phyloP scores from a whole-genome alignment of 2,113 vertebrate species.

The Chinchilla lanigera region DNA sequence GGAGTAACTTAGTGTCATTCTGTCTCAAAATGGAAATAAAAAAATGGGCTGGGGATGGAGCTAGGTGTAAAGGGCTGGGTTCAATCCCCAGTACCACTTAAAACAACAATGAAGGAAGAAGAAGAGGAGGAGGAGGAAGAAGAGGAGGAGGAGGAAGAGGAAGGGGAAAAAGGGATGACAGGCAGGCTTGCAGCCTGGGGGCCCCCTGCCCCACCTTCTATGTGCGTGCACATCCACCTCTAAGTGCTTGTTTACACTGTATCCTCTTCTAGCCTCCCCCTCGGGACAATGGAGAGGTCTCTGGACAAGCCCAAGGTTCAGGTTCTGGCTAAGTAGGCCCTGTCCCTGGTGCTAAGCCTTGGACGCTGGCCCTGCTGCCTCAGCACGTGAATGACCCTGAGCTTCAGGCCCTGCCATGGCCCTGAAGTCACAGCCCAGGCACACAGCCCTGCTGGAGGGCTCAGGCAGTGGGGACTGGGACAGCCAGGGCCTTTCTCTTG shows the following conservation, averaged over 20 bases:
- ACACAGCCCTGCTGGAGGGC: fast-evolving
- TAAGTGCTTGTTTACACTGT: neutral
- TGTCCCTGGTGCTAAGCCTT: neutral
- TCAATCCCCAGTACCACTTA: neutral
- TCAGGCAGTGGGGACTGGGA: neutral
- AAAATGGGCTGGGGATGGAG: neutral
- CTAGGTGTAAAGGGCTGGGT: neutral
- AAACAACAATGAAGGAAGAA: neutral
- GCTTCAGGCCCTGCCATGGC: too few relatives aligned
- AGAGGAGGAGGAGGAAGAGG: neutral
- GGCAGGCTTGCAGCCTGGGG: neutral
- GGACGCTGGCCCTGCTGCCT: fast-evolving
- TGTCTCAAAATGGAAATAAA: neutral
- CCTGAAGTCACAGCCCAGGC: neutral
- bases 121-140: neutral
- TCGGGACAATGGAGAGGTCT: neutral
- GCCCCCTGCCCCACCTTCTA: fast-evolving
- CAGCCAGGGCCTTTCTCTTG: neutral
- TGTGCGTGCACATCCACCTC: fast-evolving
- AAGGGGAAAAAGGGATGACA: neutral
- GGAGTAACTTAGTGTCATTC: neutral
- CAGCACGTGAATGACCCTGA: neutral
- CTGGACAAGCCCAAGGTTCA: neutral
- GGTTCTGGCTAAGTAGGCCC: neutral
- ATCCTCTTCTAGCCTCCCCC: neutral